Evolutionary conservation across 1,140 invertebrate species (phyloP), one percentile per base, ranked within the genome.

Genomic region (Drosophila watanabei): DNA sequence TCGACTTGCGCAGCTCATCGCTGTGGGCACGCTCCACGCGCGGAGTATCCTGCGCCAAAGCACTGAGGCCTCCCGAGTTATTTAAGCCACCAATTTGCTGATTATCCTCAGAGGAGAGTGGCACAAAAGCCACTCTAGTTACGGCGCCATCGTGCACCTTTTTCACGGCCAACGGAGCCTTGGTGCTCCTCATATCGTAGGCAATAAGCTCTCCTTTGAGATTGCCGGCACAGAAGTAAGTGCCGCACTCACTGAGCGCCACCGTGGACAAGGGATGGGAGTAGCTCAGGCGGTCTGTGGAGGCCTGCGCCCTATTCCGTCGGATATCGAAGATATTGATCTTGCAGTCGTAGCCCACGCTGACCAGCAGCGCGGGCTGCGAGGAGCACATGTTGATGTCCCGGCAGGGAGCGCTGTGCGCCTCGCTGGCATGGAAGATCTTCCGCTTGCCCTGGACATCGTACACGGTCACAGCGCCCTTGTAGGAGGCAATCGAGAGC

Each of bases 321-420:
- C 92, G 61, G 32, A 84, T 84, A 64, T 93, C 93, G 37, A 92
- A 93, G 32, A 93, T 82, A 73, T 93, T 93, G 5, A 93, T 86
- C 35, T 80, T 81, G 60, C 85, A 93, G 63, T 93, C 92, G 57
- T 92, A 93, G 0, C 93, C 93, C 54, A 88, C 92, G 51, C 82
- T 92, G 61, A 93, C 77, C 61, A 93, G 70, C 45, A 90, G 51
- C 28, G 88, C 77, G 6, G 90, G 92, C 32, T 79, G 80, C 0
- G 65, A 51, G 3, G 60, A 45, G 28, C 82, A 92, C 88, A 92
- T 93, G 39, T 70, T 84, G 2, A 93, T 62, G 64, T 93, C 93
- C 10, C 90, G 76, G 41, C 92, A 93, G 4, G 92, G 92, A 5
- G 92, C 90, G 46, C 64, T 71, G 65, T 93, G 93, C 8, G 90